phyloP scores from a whole-genome alignment of 1,140 invertebrate genomes.

The Trachymyrmex septentrionalis region DNA sequence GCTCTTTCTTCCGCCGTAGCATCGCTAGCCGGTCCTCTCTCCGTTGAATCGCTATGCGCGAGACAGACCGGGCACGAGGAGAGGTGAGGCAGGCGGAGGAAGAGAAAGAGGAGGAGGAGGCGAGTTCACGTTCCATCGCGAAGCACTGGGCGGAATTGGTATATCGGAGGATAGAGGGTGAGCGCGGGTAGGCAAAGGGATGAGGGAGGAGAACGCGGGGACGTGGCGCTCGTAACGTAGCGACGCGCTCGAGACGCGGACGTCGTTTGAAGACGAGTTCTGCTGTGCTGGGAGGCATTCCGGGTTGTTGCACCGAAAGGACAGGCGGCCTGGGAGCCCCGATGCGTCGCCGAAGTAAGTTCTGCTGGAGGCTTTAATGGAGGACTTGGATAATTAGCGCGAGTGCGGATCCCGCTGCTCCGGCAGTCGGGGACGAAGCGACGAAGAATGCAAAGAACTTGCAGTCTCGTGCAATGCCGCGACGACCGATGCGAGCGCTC shows the following conservation, averaged over 20 bases:
- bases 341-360: constrained; percentile 54
- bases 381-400: constrained; percentile 69
- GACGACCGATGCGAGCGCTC: not conserved
- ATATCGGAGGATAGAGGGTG: constrained; percentile 68
- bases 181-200: constrained; percentile 16
- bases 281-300: constrained; percentile 61
- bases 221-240: constrained; percentile 57
- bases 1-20: constrained; percentile 39
- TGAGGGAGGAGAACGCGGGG: constrained; percentile 22
- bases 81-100: constrained; percentile 8
- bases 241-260: constrained; percentile 63
- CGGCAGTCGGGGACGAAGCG: constrained; percentile 27
- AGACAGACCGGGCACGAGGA: constrained; percentile 47
- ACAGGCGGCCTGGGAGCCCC: constrained; percentile 61
- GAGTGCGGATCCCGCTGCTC: constrained; percentile 49
- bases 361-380: constrained; percentile 54
- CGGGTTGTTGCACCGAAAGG: constrained; percentile 71
- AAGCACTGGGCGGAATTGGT: constrained; percentile 73
- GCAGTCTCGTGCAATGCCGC: constrained; percentile 35
- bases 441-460: constrained; percentile 56
- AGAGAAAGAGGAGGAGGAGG: constrained; percentile 26
- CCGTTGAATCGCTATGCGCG: constrained; percentile 53
- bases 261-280: constrained; percentile 64
- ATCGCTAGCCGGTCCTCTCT: constrained; percentile 51
- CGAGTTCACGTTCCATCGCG: constrained; percentile 72